Evolutionary conservation across 37 sponge, comb jelly and placozoan species (phyloP), one percentile per base, ranked within the genome.

Genomic region (Halisarca cf. caerulea): DNA sequence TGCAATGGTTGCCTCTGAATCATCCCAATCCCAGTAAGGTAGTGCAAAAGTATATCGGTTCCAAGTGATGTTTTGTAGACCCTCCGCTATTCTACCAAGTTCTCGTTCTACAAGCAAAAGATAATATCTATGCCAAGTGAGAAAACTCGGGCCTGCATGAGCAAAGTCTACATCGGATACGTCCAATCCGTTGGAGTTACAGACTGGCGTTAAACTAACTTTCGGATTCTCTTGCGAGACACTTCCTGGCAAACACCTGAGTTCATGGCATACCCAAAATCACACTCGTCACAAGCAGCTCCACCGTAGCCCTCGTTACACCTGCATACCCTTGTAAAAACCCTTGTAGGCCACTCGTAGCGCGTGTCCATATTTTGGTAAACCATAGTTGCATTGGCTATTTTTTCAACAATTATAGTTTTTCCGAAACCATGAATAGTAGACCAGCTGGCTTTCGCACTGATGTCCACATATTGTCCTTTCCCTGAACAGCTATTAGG

Each of bases 21-120:
- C 51, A 15, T 77, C 69, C 86, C 86, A 85, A 23, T 78, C 39
- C 86, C 86, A 85, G 68, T 85, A 78, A 34, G 86, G 80, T 24
- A 85, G 35, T 24, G 61, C 62, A 58, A 85, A 85, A 6, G 35
- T 38, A 40, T 35, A 59, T 27, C 77, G 37, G 14, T 57, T 58
- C 51, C 51, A 47, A 15, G 6, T 62, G 5, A 23, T 8, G 2
- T 15, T 2, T 14, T 44, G n/a, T 6, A 68, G 14, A 3, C 33
- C 15, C 34, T 68, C 35, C 37, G 59, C 18, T 11, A 78, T 60
- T 79, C 66, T 75, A 24, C 77, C 79, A 9, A 85, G 33, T 35
- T 85, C 86, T 38, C 80, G 77, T 37, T 85, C 86, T 2, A 85
- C 11, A 40, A 40, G 4, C 23, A 85, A 57, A 47, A 85, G 30